Base-by-base conservation (phyloP, 2,113 vertebrate species). In the Salvelinus alpinus region DNA sequence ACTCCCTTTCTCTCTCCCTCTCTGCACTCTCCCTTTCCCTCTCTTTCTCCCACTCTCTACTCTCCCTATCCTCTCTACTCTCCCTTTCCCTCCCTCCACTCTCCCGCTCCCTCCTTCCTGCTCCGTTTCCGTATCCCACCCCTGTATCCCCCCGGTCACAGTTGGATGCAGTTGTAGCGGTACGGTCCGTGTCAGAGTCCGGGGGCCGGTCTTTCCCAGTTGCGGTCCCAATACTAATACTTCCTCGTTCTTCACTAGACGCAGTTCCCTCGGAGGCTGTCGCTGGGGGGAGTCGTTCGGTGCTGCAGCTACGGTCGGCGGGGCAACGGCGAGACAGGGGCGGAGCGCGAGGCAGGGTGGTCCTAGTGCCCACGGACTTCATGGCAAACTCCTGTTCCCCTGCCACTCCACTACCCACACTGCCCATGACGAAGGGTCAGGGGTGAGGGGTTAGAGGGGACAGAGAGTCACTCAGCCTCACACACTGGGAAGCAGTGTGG, bases 321-420 rank as follows among this genome's bases (percentile, higher is more conserved):
- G 92, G 92, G 81, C 91, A 92, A 78, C 92, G 91, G 65, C 92
- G 93, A 77, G 93, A 92, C 71, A 93, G 88, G 73, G 92, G 90
- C 76, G 93, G 92, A 69, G 92, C 92, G 54, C 93, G 86, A 27
- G 91, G 85, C 87, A 95, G 93, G 84, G 95, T 94, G 91, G 93
- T 97, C 80, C 96, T 94, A 6, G 97, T 97, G 84, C 97, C 97
- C 87, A 99, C 96, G 5, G 95, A 98, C 91, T 98, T 99, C 96
- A 98, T 97, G 88, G 96, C 94, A 2, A 99, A 99, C 88, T 99
- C 98, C 88, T 98, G 97, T 82, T 97, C 96, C 18, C 95, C 96
- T 88, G 96, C 93, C 24, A 97, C 97, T 9, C 98, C 97, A 12
- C 97, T 97, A 91, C 97, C 97, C 85, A 98, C 95, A 72, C 96